Evolutionary conservation across 2,113 vertebrate genomes (phyloP).

Genomic region (Rostratula benghalensis): DNA sequence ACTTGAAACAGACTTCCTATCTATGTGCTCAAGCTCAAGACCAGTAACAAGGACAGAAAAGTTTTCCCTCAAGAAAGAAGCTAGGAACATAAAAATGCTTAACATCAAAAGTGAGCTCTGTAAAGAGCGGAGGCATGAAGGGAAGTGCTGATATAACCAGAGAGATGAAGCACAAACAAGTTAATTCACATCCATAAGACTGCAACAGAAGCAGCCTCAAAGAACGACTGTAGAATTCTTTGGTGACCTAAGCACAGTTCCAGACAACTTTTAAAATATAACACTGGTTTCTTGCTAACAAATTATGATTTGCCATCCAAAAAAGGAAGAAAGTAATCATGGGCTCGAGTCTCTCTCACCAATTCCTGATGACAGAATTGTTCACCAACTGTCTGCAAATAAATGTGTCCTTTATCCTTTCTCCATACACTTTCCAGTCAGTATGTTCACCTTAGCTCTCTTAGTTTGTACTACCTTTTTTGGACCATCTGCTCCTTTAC

Average conservation of each 20-base stretch:
- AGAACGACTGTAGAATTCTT: not conserved
- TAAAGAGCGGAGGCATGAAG: not conserved
- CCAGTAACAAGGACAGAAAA: not conserved
- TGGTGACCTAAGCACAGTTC: not conserved
- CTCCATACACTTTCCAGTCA: not conserved
- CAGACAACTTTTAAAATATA: not conserved
- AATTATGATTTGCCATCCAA: not conserved
- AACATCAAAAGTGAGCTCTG: not conserved
- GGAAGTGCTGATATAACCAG: not conserved
- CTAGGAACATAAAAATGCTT: not conserved
- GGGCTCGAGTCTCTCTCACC: not conserved
- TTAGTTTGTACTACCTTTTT: not conserved
- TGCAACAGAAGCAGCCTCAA: not conserved
- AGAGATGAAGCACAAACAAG: conserved; percentile 7
- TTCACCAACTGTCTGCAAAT: not conserved
- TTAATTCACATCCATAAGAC: not conserved
- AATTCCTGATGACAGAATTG: not conserved
- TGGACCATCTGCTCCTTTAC: not conserved
- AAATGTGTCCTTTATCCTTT: not conserved
- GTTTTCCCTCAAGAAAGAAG: not conserved
- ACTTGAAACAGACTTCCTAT: not conserved
- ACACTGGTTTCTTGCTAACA: not conserved
- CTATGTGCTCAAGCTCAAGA: not conserved
- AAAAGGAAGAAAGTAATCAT: not conserved
- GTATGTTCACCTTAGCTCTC: not conserved